phyloP scores from a whole-genome alignment of 2,113 vertebrate species.

The Mesoclemmys tuberculata region DNA sequence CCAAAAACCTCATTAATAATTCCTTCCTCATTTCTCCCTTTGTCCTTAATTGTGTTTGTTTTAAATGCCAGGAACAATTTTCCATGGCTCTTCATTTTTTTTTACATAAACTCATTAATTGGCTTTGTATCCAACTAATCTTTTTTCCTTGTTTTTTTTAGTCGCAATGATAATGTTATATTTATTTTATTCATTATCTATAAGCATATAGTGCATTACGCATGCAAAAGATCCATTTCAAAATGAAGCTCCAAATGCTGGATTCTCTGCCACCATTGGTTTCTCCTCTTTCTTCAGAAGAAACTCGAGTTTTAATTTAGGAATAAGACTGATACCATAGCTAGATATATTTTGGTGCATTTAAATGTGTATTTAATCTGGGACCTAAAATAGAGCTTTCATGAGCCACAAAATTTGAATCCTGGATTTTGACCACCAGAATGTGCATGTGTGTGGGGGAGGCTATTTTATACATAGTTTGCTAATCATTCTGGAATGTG shows the following conservation, averaged over 20 bases:
- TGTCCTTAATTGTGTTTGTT: conserved; percentile 39
- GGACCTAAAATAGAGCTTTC: background rate
- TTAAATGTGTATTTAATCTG: background rate
- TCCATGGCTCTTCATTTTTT: conserved; percentile 8
- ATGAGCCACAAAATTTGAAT: background rate
- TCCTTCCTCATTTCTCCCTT: background rate
- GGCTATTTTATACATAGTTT: background rate
- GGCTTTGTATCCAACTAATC: background rate
- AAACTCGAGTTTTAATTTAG: background rate
- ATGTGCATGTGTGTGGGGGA: background rate
- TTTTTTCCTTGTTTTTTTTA: background rate
- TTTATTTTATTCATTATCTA: background rate
- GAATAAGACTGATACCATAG: background rate
- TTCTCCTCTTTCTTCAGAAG: background rate
- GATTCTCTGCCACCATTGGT: background rate
- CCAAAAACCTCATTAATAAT: background rate
- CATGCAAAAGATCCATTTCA: background rate
- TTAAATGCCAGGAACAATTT: conserved; percentile 36
- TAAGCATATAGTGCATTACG: background rate
- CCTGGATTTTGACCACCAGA: background rate
- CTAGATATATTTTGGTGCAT: background rate
- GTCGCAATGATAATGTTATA: background rate
- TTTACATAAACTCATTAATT: conserved; percentile 27
- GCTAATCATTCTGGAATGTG: background rate
- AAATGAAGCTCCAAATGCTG: fast-evolving